Percentiles rank a stretch among this genome's conserved stretches.
Evolutionary conservation across 2,113 vertebrate genomes (phyloP).

Genomic region (Xenopus borealis): DNA sequence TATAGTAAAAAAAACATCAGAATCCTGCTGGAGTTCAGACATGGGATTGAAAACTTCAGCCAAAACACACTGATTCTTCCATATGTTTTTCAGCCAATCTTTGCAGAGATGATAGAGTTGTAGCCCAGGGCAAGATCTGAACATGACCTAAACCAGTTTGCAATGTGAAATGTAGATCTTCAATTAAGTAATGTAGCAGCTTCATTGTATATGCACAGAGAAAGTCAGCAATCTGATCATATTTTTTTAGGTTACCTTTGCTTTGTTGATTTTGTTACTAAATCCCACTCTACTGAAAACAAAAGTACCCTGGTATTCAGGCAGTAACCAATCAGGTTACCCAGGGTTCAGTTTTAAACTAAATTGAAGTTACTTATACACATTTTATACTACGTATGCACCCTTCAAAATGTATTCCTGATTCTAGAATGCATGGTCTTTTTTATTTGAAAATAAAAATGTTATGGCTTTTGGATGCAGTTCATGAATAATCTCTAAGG

Average conservation of each 20-base stretch:
- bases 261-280: background rate
- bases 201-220: conserved; percentile 48
- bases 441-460: too few relatives aligned
- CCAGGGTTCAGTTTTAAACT: too few relatives aligned
- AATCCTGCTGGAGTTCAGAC: conserved; percentile 68
- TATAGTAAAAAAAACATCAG: conserved; percentile 62
- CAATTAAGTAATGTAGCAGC: conserved; percentile 63
- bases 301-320: too few relatives aligned
- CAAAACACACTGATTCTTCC: conserved; percentile 67
- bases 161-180: conserved; percentile 54
- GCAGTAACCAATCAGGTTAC: too few relatives aligned
- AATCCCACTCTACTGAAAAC: background rate
- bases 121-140: conserved; percentile 62
- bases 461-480: too few relatives aligned
- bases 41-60: conserved; percentile 59
- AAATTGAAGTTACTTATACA: too few relatives aligned
- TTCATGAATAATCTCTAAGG: too few relatives aligned
- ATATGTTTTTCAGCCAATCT: conserved; percentile 61
- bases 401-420: too few relatives aligned
- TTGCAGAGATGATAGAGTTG: conserved; percentile 72
- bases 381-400: too few relatives aligned
- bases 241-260: background rate
- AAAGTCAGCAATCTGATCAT: background rate
- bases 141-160: conserved; percentile 52
- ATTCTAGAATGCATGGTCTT: too few relatives aligned